Evolutionary conservation across 1,140 invertebrate species (phyloP), one percentile per base, ranked within the genome.

Genomic region (Dreissena polymorpha): DNA sequence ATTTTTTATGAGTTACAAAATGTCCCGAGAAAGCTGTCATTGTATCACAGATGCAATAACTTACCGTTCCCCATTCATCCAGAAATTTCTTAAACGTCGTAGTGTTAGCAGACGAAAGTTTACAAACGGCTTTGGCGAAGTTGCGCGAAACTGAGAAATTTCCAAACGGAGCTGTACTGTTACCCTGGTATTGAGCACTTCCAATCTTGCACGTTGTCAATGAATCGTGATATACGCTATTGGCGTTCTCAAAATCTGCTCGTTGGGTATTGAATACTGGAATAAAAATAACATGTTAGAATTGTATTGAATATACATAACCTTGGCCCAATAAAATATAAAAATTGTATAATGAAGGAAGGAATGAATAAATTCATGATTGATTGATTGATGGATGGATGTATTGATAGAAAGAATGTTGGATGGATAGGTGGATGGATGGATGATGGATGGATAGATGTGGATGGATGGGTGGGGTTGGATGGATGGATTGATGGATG

Each of bases 61-160:
- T 67, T 77, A 77, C 74, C 12, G 74, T 77, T 49, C 74, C 74
- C 74, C 74, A 77, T 50, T 65, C 51, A 63, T 77, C 74, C 0
- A 77, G 63, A 51, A 77, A 77, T 53, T 68, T 27, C 49, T 67
- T 64, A 25, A 67, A 77, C 50, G 64, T 16, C 10, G 13, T 18
- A 6, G 25, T 3, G 53, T n/a, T 49, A 10, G 39, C 76, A 10
- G 57, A 27, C 2, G 74, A 64, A 14, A 77, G 25, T 53, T 50
- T 1, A 53, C 74, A 77, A 8, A 77, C 49, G 10, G 39, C 60
- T 18, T 65, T 53, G 23, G 74, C 74, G 64, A 77, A 77, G 16
- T 77, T 63, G n/a, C 18, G 74, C 3, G 74, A 50, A 16, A 77
- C 74, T n/a, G 74, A n/a, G 25, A 77, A 60, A 60, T 64, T 68